Evolutionary conservation across 1,140 invertebrate genomes (phyloP).

Genomic region (Heliconius hewitsoni): DNA sequence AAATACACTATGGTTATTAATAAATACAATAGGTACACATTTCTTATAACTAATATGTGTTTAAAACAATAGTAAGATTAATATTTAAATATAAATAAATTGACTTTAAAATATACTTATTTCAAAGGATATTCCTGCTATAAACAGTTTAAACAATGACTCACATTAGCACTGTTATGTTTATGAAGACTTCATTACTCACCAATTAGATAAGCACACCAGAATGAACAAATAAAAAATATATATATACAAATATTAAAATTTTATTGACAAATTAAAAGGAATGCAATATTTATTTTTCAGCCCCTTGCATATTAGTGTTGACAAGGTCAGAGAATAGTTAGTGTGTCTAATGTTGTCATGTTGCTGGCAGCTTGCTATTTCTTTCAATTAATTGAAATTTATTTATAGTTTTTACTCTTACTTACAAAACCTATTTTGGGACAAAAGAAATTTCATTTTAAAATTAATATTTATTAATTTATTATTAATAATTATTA

Average conservation of each 20-base stretch:
- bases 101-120: neutral
- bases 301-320: constrained; percentile 66
- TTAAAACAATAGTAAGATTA: neutral
- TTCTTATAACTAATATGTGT: neutral
- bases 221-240: neutral
- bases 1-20: neutral
- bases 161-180: constrained; percentile 8
- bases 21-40: neutral
- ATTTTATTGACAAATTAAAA: constrained; percentile 32
- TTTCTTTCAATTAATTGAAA: constrained; percentile 30
- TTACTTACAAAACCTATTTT: neutral
- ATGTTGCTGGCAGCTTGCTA: constrained; percentile 53
- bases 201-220: constrained; percentile 1
- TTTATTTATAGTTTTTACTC: neutral
- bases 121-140: constrained; percentile 4
- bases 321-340: constrained; percentile 68
- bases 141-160: constrained; percentile 1
- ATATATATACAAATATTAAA: constrained; percentile 25
- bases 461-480: neutral
- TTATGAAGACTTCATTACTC: neutral
- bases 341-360: constrained; percentile 58
- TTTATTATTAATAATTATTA: neutral
- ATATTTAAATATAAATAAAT: constrained; percentile 4
- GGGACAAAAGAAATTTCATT: neutral
- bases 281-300: constrained; percentile 62